Conservation (phyloP, 1,140 invertebrate genomes). For the Liolophura sinensis region DNA sequence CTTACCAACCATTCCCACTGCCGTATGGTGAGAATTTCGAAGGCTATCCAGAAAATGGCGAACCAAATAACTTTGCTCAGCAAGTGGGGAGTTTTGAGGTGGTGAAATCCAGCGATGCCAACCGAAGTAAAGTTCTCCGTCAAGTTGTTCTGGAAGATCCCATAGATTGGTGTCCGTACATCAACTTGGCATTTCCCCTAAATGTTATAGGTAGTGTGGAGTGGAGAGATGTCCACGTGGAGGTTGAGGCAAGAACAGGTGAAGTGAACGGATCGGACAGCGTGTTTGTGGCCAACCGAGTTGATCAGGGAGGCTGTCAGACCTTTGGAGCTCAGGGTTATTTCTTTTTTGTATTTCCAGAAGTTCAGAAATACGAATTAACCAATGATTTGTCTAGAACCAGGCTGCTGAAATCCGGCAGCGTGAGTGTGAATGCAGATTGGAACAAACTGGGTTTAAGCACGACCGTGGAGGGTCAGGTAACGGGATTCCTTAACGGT, state of each 20-base stretch:
- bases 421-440: conserved; percentile 3
- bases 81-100: conserved; percentile 54
- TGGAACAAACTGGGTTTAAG: conserved; percentile 28
- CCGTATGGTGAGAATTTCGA: conserved; percentile 10
- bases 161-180: conserved; percentile 42
- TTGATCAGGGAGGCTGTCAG: conserved; percentile 31
- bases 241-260: conserved; percentile 32
- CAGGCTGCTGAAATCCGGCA: conserved; percentile 8
- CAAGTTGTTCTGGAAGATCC: conserved; percentile 43
- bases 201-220: conserved; percentile 32
- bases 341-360: conserved; percentile 40
- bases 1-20: conserved; percentile 1
- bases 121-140: conserved; percentile 37
- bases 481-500: conserved; percentile 26
- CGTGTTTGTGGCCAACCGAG: conserved; percentile 43
- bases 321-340: conserved; percentile 30
- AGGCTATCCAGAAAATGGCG: conserved; percentile 42
- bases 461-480: neutral
- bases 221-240: conserved; percentile 40
- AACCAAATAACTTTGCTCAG: conserved; percentile 51
- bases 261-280: conserved; percentile 38
- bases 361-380: conserved; percentile 27
- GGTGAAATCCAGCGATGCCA: conserved; percentile 15
- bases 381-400: conserved; percentile 28
- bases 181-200: conserved; percentile 24